Conservation (phyloP, 2,113 vertebrate genomes). For the Tachysurus vachellii region DNA sequence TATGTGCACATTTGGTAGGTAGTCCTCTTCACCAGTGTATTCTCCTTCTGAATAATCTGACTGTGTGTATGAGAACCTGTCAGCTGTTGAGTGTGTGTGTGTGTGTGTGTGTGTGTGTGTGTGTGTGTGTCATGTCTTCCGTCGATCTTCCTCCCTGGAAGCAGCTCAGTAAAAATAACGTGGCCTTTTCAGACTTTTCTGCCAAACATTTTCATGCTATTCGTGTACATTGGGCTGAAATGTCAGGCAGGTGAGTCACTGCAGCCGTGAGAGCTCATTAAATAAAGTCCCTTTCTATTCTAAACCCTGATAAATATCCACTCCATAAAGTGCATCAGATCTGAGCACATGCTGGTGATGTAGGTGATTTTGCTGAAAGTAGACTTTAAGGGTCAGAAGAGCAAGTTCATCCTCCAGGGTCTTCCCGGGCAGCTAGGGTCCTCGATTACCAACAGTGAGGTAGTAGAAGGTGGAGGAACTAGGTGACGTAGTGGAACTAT, state of each 20-base stretch:
- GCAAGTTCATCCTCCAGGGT: not conserved
- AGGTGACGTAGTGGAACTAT: not conserved
- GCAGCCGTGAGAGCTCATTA: constrained; percentile 1
- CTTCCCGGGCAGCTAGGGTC: not conserved
- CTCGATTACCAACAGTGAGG: not conserved
- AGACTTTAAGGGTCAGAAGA: not conserved
- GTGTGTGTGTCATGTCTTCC: not conserved
- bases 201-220: constrained; percentile 3
- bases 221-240: constrained; percentile 7
- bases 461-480: not conserved
- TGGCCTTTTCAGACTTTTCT: constrained; percentile 17
- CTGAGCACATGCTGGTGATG: not conserved
- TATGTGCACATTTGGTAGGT: not conserved
- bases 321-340: not conserved
- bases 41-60: not conserved
- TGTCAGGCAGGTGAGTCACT: constrained; percentile 20
- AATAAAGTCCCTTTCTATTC: not conserved
- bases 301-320: not conserved
- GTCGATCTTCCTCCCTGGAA: not conserved
- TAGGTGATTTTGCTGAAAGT: not conserved
- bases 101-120: not conserved
- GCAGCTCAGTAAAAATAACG: constrained; percentile 19
- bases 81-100: not conserved
- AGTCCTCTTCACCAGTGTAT: not conserved
- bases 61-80: not conserved